Evolutionary conservation across 2,797 vertebrate genomes (phyloP).

Genomic region (Spondyliosoma cantharus): DNA sequence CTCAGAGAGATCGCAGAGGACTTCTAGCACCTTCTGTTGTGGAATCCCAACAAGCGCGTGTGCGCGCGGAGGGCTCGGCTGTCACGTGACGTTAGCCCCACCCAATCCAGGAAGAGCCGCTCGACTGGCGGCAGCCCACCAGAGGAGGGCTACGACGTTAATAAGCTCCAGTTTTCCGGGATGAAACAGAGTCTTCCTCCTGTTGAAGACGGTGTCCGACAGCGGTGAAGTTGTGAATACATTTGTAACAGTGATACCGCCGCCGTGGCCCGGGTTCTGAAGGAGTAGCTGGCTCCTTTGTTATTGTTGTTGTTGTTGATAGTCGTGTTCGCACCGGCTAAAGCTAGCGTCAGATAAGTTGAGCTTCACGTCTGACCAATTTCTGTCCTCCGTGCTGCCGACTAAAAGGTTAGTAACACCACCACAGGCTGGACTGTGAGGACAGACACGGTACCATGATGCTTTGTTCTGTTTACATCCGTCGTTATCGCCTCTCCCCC

Average conservation of each 20-base stretch:
- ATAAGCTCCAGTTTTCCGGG: background rate
- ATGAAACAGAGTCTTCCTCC: slow-evolving; percentile 2
- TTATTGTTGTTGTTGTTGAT: slow-evolving; percentile 31
- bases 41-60: too few species aligned
- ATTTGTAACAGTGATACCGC: background rate
- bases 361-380: background rate
- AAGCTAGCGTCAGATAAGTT: slow-evolving; percentile 32
- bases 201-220: background rate
- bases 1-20: too few species aligned
- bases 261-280: background rate
- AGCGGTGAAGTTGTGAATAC: background rate
- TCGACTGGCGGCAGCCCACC: background rate
- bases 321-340: background rate
- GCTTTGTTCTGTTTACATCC: slow-evolving; percentile 46
- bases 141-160: slow-evolving; percentile 1
- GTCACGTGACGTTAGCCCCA: slow-evolving; percentile 56
- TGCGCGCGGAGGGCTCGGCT: slow-evolving; percentile 35
- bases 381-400: slow-evolving; percentile 2
- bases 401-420: slow-evolving; percentile 60
- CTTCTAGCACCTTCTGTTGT: too few species aligned
- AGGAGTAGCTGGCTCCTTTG: slow-evolving; percentile 33
- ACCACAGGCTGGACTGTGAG: background rate
- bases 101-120: slow-evolving; percentile 65
- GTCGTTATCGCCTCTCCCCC: background rate
- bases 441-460: background rate